These are phyloP conservation scores for Bellardia bayeri DNA, from an alignment of 2,888 invertebrate genomes.

Conservation along the genomic window DNA sequence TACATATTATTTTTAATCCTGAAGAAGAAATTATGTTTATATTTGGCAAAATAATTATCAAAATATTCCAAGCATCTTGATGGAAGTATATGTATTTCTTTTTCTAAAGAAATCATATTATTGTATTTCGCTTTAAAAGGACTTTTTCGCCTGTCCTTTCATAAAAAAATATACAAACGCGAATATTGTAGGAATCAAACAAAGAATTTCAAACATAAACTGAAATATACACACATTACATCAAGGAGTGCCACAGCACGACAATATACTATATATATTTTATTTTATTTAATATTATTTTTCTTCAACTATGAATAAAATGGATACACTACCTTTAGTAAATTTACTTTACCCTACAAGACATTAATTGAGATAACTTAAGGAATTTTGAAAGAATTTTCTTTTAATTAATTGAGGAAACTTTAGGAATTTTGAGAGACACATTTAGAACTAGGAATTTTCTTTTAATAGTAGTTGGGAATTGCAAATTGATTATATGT, in stretches of 20 bases:
- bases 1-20: too few species aligned
- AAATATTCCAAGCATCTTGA: too few species aligned
- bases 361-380: background rate
- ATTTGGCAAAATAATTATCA: too few species aligned
- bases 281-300: conserved; percentile 41
- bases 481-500: too few species aligned
- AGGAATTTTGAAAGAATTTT: background rate
- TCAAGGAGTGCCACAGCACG: conserved; percentile 75
- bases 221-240: conserved; percentile 21
- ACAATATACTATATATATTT: conserved; percentile 67
- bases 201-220: background rate
- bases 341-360: conserved; percentile 27
- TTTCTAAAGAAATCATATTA: too few species aligned
- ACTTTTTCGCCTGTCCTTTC: conserved; percentile 11
- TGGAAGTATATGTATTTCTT: too few species aligned
- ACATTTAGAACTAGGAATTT: too few species aligned
- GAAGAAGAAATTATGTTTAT: too few species aligned
- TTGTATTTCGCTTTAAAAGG: background rate
- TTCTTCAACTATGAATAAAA: conserved; percentile 1
- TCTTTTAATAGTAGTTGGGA: too few species aligned
- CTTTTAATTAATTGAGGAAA: too few species aligned
- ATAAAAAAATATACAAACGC: background rate
- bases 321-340: background rate
- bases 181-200: conserved; percentile 14
- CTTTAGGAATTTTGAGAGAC: too few species aligned